phyloP scores from a whole-genome alignment of 2,797 vertebrate species.

The Leontocebus nigricollis region DNA sequence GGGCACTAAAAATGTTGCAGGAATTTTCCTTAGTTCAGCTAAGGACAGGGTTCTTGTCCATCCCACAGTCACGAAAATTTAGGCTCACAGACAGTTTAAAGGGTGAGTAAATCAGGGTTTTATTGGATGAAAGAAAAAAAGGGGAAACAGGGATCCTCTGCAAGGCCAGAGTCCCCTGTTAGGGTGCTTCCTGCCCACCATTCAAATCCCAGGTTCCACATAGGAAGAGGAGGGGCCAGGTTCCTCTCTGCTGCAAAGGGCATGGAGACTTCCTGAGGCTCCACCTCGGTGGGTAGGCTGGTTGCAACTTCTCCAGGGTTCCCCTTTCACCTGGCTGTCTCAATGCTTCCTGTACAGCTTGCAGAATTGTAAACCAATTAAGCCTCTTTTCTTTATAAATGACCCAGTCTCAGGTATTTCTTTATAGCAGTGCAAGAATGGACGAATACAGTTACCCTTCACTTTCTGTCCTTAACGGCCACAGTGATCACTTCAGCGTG shows the following conservation, averaged over 20 bases:
- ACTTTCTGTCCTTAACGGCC: constrained; percentile 36
- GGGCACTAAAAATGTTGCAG: not conserved
- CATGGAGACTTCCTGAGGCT: not conserved
- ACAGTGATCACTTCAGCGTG: not conserved
- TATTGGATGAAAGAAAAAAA: not conserved
- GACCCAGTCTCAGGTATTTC: not conserved
- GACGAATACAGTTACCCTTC: not conserved
- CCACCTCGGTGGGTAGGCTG: not conserved
- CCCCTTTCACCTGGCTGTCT: not conserved
- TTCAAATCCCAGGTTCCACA: not conserved
- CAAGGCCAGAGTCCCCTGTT: not conserved
- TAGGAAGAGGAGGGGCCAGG: not conserved
- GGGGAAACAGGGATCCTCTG: not conserved
- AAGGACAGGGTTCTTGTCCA: not conserved
- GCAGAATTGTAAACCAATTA: not conserved
- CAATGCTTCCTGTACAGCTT: not conserved
- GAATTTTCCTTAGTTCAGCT: not conserved
- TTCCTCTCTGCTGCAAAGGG: too few species aligned
- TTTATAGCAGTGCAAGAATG: not conserved
- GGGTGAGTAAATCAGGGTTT: not conserved
- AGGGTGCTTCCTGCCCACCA: not conserved
- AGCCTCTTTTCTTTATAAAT: not conserved
- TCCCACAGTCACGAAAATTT: not conserved
- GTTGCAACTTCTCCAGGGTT: not conserved
- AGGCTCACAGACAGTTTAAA: not conserved